Evolutionary conservation across 2,888 invertebrate species (phyloP).

Genomic region (Drosophila mulleri): DNA sequence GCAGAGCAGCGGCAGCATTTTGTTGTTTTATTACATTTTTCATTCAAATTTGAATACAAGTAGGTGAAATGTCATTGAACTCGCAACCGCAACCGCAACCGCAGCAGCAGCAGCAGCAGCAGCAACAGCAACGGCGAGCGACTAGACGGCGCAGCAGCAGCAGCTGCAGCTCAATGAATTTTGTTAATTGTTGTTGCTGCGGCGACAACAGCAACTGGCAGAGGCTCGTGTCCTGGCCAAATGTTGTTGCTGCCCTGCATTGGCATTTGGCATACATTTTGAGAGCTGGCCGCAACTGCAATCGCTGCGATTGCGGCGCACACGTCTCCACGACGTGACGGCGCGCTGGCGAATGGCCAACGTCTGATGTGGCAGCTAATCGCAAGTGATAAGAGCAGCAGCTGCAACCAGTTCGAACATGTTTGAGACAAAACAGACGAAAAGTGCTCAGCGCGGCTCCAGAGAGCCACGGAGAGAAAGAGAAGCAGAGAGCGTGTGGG

Average conservation of each 20-base stretch:
- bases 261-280: constrained; percentile 63
- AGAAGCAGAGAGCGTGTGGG: background rate
- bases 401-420: constrained; percentile 60
- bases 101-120: constrained; percentile 4
- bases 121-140: constrained; percentile 7
- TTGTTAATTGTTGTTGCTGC: background rate
- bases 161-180: constrained; percentile 6
- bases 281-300: background rate
- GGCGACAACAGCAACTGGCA: background rate
- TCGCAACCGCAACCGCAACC: constrained; percentile 45
- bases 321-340: constrained; percentile 52
- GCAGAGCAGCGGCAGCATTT: constrained; percentile 14
- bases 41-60: constrained; percentile 65
- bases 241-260: constrained; percentile 19
- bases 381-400: constrained; percentile 56
- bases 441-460: constrained; percentile 43
- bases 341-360: constrained; percentile 45
- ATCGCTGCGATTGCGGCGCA: constrained; percentile 6
- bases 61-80: constrained; percentile 76
- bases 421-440: constrained; percentile 53
- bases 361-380: constrained; percentile 16
- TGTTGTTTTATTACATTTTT: constrained; percentile 33
- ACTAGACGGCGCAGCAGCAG: constrained; percentile 31
- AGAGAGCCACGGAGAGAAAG: background rate
- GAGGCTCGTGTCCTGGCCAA: constrained; percentile 13